phyloP scores from a whole-genome alignment of 2,888 invertebrate genomes.

The Congeria kusceri region DNA sequence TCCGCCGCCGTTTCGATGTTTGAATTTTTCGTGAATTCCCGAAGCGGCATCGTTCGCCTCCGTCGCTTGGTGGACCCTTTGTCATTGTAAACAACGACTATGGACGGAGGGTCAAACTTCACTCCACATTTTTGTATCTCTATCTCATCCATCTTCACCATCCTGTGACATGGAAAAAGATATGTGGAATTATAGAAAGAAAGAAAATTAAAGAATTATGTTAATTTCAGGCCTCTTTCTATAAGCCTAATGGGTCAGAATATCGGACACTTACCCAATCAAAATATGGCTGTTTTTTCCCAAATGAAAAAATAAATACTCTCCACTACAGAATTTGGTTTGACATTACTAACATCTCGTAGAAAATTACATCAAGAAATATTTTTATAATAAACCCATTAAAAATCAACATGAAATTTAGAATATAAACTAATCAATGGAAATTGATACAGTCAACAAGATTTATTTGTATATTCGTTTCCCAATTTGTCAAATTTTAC shows the following conservation, averaged over 20 bases:
- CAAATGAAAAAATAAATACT: too few species aligned
- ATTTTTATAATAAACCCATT: too few species aligned
- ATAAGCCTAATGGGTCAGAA: not conserved
- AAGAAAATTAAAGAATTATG: too few species aligned
- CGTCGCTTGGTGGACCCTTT: conserved; percentile 78
- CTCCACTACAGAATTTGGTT: too few species aligned
- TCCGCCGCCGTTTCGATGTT: conserved; percentile 82
- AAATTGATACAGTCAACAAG: too few species aligned
- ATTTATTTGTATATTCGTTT: too few species aligned
- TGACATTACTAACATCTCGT: too few species aligned
- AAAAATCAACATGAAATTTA: too few species aligned
- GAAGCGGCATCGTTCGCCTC: conserved; percentile 86
- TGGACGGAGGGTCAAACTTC: conserved; percentile 84
- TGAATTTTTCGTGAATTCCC: conserved; percentile 85
- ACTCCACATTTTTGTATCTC: conserved; percentile 84
- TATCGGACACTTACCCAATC: not conserved
- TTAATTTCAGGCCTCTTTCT: not conserved
- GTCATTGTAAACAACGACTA: conserved; percentile 83
- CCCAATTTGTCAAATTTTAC: too few species aligned
- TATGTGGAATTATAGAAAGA: conserved; percentile 9
- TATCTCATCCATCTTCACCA: conserved; percentile 59
- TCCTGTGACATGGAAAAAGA: conserved; percentile 26
- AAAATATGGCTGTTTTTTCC: too few species aligned
- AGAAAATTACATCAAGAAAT: too few species aligned
- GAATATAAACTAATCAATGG: too few species aligned